Evolutionary conservation across 2,888 invertebrate species (phyloP), one percentile per base, ranked within the genome.

Genomic region (Zygogramma bicolorata): DNA sequence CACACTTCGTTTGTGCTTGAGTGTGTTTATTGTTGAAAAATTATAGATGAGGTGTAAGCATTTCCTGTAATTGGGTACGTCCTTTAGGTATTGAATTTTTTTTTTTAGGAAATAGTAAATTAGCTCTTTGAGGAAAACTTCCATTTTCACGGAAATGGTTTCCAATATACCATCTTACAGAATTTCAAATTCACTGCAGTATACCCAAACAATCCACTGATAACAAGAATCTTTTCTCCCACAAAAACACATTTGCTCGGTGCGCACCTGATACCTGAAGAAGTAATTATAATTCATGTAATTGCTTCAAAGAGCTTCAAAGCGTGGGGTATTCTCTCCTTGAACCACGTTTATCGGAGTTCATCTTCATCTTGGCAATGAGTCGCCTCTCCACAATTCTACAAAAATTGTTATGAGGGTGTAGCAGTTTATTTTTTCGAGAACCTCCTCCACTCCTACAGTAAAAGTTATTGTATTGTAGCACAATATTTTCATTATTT

Each of bases 271-370:
- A 70, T 60, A 60, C 40, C 70, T 29, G 42, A 34, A 60, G 34
- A 65, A 15, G 75, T 75, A 77, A 80, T 80, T 78, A 79, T 80
- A 78, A 79, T 79, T 79, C 76, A 76, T 78, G 76, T 80, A 79
- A 80, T 80, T 80, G 78, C 80, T 69, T 69, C 65, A 76, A 76
- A 80, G 77, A 77, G 80, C 75, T 65, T 62, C 61, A 77, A 76
- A 79, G 77, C 78, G 80, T 78, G 79, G 80, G 77, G 77, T 79
- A 74, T 68, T 68, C 66, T 76, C 75, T 77, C 79, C 79, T 80
- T 79, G 78, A 79, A 79, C 78, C 71, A 69, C 68, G 73, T 77
- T 75, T 77, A 80, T 80, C 78, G 67, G 73, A 79, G 79, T 80
- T 79, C 78, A 79, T 77, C 74, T 70, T 73, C 63, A 65, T 74